phyloP scores from a whole-genome alignment of 1,140 invertebrate species.

The Musca vetustissima region DNA sequence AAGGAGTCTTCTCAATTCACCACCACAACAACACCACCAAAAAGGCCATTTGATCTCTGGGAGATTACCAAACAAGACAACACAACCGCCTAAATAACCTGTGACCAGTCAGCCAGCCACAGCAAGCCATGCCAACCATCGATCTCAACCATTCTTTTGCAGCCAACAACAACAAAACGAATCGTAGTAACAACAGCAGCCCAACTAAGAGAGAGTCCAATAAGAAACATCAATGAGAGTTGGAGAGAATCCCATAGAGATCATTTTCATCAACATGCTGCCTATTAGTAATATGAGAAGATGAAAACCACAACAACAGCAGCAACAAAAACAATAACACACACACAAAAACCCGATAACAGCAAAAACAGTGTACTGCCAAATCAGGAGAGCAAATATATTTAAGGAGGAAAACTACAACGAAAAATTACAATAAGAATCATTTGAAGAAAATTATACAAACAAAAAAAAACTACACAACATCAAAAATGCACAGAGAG shows the following conservation, averaged over 20 bases:
- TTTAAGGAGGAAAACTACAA: background rate
- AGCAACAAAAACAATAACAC: background rate
- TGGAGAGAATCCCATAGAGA: constrained; percentile 12
- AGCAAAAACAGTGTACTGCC: background rate
- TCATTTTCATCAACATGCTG: constrained; percentile 21
- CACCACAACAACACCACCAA: background rate
- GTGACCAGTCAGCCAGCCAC: constrained; percentile 4
- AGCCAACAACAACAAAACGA: no score
- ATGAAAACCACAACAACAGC: background rate
- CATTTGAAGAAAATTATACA: constrained; percentile 22
- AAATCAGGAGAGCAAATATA: background rate
- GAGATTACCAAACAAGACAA: background rate
- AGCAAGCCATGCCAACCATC: background rate
- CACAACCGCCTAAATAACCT: constrained; percentile 9
- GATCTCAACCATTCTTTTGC: no score
- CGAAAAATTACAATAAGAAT: constrained; percentile 21
- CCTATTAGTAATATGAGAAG: constrained; percentile 22
- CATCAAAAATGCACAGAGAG: background rate
- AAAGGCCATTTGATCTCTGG: background rate
- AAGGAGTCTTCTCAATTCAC: background rate
- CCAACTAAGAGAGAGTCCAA: background rate
- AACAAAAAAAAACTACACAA: background rate
- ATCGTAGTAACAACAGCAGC: background rate
- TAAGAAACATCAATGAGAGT: background rate
- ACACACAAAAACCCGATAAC: background rate